Percentiles rank a stretch among this genome's conserved stretches.
Conservation (phyloP, 2,888 invertebrate species). For the Drosophila fulvimacula region DNA sequence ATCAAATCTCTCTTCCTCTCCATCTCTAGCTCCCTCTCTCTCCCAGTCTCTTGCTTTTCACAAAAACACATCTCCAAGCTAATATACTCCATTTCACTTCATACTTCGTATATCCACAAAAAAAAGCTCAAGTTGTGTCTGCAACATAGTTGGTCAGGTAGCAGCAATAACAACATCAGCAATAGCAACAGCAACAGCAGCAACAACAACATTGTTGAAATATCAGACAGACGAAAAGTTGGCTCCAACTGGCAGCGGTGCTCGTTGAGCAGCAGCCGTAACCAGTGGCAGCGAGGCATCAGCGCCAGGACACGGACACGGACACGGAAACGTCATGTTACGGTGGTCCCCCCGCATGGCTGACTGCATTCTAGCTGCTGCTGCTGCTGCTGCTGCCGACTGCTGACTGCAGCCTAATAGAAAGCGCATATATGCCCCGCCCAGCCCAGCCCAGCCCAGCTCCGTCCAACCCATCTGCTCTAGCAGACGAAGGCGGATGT, state of each 20-base stretch:
- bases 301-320: constrained; percentile 40
- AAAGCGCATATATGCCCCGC: constrained; percentile 48
- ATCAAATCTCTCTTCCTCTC: background rate
- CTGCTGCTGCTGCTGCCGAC: constrained; percentile 16
- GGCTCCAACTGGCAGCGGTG: constrained; percentile 36
- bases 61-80: background rate
- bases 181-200: constrained; percentile 31
- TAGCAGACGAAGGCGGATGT: constrained; percentile 49
- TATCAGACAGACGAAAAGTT: constrained; percentile 58
- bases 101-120: background rate
- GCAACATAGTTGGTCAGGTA: constrained; percentile 47
- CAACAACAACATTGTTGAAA: constrained; percentile 58
- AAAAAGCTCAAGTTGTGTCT: background rate
- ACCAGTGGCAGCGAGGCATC: constrained; percentile 19
- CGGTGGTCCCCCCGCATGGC: constrained; percentile 74
- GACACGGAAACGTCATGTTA: constrained; percentile 79
- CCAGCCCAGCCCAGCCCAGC: background rate
- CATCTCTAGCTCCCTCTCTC: background rate
- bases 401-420: constrained; percentile 52
- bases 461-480: background rate
- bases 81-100: background rate
- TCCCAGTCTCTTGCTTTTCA: background rate
- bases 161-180: constrained; percentile 35
- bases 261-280: constrained; percentile 19
- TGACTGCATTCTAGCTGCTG: constrained; percentile 54